These are phyloP conservation scores for Erithacus rubecula DNA, from an alignment of 2,797 vertebrate species.

Conservation along the genomic window DNA sequence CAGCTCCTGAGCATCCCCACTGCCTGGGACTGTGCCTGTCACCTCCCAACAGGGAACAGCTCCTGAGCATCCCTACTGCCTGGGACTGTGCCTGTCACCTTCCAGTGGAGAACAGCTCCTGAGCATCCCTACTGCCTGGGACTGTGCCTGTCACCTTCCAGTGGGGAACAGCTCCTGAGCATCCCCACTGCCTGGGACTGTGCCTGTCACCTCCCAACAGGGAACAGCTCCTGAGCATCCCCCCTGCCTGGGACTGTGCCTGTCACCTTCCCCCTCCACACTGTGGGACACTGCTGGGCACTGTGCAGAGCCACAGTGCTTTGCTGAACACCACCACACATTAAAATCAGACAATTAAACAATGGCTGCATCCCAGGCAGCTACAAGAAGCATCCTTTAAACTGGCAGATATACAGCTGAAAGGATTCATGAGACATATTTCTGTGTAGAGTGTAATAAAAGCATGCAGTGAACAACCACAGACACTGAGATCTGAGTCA, in stretches of 20 bases:
- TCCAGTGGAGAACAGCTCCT: too few relatives aligned
- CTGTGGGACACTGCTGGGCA: rapidly evolving
- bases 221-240: neutral
- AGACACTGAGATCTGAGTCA: neutral
- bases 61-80: too few relatives aligned
- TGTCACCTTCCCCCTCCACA: rapidly evolving
- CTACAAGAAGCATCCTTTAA: neutral
- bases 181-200: too few relatives aligned
- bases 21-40: too few relatives aligned
- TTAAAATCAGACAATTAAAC: neutral
- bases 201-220: too few relatives aligned
- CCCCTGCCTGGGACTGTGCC: rapidly evolving
- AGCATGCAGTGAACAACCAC: neutral
- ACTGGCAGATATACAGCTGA: neutral
- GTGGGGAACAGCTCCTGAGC: too few relatives aligned
- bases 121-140: too few relatives aligned
- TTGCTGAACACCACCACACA: neutral
- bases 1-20: too few relatives aligned
- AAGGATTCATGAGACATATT: neutral
- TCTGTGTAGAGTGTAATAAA: rapidly evolving
- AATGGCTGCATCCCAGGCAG: neutral
- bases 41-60: too few relatives aligned
- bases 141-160: too few relatives aligned
- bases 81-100: too few relatives aligned
- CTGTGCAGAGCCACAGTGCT: neutral